Evolutionary conservation across 2,888 invertebrate genomes (phyloP).

Genomic region (Cheilosia scutellata): DNA sequence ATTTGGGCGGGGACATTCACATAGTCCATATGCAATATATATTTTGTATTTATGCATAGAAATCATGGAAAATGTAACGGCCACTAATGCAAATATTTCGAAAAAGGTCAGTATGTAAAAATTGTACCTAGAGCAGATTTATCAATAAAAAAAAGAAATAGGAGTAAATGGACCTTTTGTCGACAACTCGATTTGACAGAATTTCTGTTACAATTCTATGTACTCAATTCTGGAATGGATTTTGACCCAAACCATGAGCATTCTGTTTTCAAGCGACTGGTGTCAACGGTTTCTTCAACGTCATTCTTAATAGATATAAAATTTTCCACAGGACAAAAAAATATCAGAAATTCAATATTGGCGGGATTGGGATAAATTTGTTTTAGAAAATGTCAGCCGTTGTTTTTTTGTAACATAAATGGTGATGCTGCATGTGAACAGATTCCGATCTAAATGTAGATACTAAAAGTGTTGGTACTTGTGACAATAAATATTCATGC

Average conservation of each 20-base stretch:
- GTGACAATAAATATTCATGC: too few species aligned
- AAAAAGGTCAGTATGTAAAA: constrained; percentile 22
- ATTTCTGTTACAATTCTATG: constrained; percentile 21
- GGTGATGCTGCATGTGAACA: too few species aligned
- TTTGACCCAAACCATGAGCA: not conserved
- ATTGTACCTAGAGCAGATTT: not conserved
- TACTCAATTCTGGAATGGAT: not conserved
- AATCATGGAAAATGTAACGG: constrained; percentile 46
- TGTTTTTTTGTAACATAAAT: too few species aligned
- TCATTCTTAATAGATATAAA: not conserved
- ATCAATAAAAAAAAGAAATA: not conserved
- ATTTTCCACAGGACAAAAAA: too few species aligned
- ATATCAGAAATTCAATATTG: too few species aligned
- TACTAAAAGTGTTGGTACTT: too few species aligned
- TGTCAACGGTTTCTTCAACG: not conserved
- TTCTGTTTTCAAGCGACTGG: constrained; percentile 3
- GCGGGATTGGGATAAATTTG: too few species aligned
- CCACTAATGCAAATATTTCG: constrained; percentile 9
- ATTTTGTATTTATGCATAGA: not conserved
- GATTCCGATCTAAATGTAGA: too few species aligned
- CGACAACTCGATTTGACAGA: constrained; percentile 20
- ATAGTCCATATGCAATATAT: not conserved
- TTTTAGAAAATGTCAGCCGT: too few species aligned
- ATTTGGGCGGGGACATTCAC: constrained; percentile 53
- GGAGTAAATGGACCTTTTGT: constrained; percentile 26